Conservation (phyloP, 2,888 invertebrate species). For the Leucoma salicis region DNA sequence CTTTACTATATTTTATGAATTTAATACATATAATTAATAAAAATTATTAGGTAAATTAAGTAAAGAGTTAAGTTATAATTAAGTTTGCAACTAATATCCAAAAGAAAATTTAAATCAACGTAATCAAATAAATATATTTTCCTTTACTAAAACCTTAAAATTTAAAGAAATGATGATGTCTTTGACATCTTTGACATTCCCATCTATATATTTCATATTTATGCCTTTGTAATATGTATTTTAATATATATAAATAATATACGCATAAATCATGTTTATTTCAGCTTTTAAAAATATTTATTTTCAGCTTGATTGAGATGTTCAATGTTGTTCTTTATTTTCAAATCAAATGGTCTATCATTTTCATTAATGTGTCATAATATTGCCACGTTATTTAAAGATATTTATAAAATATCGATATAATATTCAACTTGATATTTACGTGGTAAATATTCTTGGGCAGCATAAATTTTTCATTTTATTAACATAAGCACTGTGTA, state of each 20-base stretch:
- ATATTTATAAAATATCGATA: too few relatives aligned
- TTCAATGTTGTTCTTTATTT: not conserved
- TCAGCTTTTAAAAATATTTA: conserved; percentile 4
- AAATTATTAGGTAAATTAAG: too few relatives aligned
- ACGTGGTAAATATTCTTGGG: too few relatives aligned
- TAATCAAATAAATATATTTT: not conserved
- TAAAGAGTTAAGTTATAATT: too few relatives aligned
- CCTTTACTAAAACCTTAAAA: not conserved
- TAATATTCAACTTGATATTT: too few relatives aligned
- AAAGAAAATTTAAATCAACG: not conserved
- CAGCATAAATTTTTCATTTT: too few relatives aligned
- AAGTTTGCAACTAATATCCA: not conserved
- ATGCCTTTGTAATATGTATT: not conserved
- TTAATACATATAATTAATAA: too few relatives aligned
- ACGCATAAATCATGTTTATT: not conserved
- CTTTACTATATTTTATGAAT: too few relatives aligned
- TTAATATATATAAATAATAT: not conserved
- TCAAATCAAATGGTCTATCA: not conserved
- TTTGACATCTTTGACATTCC: too few relatives aligned
- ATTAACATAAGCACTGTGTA: too few relatives aligned
- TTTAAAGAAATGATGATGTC: too few relatives aligned
- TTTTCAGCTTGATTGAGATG: conserved; percentile 6
- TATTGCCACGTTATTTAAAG: not conserved
- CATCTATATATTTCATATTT: not conserved
- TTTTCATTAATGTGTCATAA: not conserved